A percentile compares a stretch with the other conserved stretches of the same genome.
phyloP scores from a whole-genome alignment of 2,113 vertebrate species.

The Colius striatus region DNA sequence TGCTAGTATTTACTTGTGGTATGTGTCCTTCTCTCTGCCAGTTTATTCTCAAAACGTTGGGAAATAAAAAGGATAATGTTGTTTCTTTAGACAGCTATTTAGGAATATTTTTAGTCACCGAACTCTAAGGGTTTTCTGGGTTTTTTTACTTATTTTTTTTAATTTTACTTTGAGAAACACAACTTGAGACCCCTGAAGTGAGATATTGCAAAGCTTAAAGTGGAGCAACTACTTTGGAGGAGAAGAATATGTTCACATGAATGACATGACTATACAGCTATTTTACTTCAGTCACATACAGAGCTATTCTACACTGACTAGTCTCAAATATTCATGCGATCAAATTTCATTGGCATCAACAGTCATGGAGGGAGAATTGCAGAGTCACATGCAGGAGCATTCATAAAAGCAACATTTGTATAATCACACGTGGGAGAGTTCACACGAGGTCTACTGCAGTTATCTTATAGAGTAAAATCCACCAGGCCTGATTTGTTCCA shows the following conservation, averaged over 20 bases:
- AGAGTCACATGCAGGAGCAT: slow-evolving; percentile 47
- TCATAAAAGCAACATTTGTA: slow-evolving; percentile 38
- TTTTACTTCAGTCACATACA: slow-evolving; percentile 42
- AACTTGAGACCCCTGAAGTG: neutral
- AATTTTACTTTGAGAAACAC: neutral
- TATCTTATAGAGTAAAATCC: neutral
- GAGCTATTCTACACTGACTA: slow-evolving; percentile 37
- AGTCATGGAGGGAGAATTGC: neutral
- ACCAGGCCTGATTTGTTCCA: neutral
- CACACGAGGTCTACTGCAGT: slow-evolving; percentile 28
- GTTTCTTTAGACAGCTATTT: neutral
- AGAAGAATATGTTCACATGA: neutral
- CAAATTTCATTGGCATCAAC: slow-evolving; percentile 41
- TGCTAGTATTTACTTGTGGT: neutral
- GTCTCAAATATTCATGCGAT: slow-evolving; percentile 12
- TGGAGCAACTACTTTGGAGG: neutral
- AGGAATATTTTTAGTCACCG: neutral
- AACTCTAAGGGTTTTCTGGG: neutral
- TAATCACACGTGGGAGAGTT: neutral
- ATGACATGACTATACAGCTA: neutral
- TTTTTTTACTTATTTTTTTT: neutral
- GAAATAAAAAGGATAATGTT: neutral
- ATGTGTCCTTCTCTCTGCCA: neutral
- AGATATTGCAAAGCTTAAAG: neutral
- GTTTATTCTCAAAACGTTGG: neutral